A percentile compares a stretch with the other conserved stretches of the same genome.
These are phyloP conservation scores for Petrophora chlorosata DNA, from an alignment of 2,888 invertebrate genomes.

Conservation along the genomic window DNA sequence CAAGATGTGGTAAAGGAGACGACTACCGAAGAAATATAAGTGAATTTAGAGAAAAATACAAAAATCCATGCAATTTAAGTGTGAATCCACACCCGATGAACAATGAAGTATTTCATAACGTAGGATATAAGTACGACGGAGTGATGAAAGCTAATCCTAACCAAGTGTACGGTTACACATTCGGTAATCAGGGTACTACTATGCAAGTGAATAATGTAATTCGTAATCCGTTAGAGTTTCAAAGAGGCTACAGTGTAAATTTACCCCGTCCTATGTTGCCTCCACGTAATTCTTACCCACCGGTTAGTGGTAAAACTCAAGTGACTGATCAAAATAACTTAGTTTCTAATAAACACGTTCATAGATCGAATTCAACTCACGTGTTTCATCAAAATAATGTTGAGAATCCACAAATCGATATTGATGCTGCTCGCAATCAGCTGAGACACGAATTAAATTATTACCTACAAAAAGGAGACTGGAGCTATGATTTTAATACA, in stretches of 20 bases:
- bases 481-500: conserved; percentile 79
- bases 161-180: conserved; percentile 80
- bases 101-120: conserved; percentile 76
- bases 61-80: conserved; percentile 78
- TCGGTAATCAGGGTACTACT: conserved; percentile 83
- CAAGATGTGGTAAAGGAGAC: conserved; percentile 74
- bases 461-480: conserved; percentile 79
- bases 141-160: conserved; percentile 70
- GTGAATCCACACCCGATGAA: conserved; percentile 61
- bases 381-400: conserved; percentile 78
- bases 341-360: conserved; percentile 82
- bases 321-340: conserved; percentile 77
- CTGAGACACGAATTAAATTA: conserved; percentile 77
- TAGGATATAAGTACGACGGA: conserved; percentile 76
- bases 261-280: conserved; percentile 84
- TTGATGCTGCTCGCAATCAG: conserved; percentile 77
- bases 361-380: conserved; percentile 86
- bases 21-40: conserved; percentile 84
- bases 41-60: conserved; percentile 86
- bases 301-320: conserved; percentile 83
- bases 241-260: conserved; percentile 83
- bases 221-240: conserved; percentile 83
- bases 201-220: conserved; percentile 76
- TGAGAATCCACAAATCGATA: conserved; percentile 69
- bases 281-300: conserved; percentile 86